A percentile compares a stretch with the other conserved stretches of the same genome.
Conservation (phyloP, 2,797 vertebrate genomes). For the Alfaro cultratus region DNA sequence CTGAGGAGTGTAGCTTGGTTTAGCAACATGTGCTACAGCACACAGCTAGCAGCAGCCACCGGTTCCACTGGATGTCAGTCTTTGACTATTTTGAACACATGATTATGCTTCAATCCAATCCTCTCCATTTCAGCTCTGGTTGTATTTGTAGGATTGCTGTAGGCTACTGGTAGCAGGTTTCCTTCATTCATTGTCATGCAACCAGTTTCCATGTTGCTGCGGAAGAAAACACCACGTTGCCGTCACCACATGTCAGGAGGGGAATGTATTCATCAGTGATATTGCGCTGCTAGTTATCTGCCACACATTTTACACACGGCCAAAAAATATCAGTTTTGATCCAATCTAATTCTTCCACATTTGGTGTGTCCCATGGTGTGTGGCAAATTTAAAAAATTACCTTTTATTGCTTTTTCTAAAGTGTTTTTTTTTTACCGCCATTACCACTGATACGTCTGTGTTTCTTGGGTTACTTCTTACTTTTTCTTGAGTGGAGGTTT, state of each 20-base stretch:
- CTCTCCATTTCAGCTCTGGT: not conserved
- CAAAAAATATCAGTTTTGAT: not conserved
- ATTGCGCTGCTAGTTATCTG: not conserved
- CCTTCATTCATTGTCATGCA: not conserved
- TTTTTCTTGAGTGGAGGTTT: no score
- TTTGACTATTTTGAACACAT: not conserved
- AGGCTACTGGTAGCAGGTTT: not conserved
- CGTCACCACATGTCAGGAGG: not conserved
- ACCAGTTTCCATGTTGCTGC: not conserved
- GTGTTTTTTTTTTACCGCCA: no score
- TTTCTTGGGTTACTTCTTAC: no score
- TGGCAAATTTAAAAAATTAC: no score
- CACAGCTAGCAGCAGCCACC: not conserved
- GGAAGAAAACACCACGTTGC: not conserved
- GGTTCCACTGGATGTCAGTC: not conserved
- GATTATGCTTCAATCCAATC: not conserved
- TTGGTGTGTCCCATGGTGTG: no score
- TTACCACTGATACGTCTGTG: no score
- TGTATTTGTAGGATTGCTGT: not conserved
- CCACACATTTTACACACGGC: not conserved
- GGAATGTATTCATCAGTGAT: not conserved
- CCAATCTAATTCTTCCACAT: not conserved
- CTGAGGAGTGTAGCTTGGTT: not conserved
- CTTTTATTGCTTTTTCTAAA: no score
- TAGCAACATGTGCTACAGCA: not conserved